phyloP scores from a whole-genome alignment of 1,140 invertebrate genomes.

The Diabrotica undecimpunctata region DNA sequence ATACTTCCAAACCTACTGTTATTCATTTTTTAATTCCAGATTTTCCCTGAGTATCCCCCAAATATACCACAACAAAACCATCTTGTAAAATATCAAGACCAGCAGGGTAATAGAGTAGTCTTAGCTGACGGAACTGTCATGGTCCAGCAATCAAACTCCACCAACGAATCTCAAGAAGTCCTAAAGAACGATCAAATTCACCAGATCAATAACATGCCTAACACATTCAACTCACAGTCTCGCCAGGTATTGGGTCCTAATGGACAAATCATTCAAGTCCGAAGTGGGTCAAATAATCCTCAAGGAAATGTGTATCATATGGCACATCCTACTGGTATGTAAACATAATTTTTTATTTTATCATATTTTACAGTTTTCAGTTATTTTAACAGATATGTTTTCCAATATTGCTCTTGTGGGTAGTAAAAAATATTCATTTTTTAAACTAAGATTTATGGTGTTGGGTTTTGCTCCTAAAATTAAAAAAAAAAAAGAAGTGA shows the following conservation, averaged over 20 bases:
- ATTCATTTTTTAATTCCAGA: conserved; percentile 20
- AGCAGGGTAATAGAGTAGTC: conserved; percentile 27
- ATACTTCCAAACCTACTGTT: too few species aligned
- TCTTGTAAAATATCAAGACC: conserved; percentile 41
- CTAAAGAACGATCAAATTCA: conserved; percentile 27
- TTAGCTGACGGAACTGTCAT: conserved; percentile 42
- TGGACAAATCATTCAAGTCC: conserved; percentile 56
- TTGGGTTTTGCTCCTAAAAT: too few species aligned
- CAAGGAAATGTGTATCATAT: neutral
- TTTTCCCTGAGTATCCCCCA: conserved; percentile 28
- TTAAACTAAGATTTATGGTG: too few species aligned
- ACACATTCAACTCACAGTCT: conserved; percentile 34
- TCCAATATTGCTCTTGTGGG: too few species aligned
- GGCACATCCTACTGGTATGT: neutral
- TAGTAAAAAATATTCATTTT: too few species aligned
- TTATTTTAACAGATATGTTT: too few species aligned
- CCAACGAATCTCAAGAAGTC: conserved; percentile 25
- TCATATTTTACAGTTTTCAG: too few species aligned
- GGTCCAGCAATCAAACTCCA: conserved; percentile 30
- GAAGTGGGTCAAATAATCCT: conserved; percentile 24
- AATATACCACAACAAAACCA: conserved; percentile 32
- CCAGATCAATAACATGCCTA: conserved; percentile 33
- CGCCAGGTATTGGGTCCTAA: conserved; percentile 54
- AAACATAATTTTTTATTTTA: too few species aligned
- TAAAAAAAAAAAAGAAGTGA: too few species aligned